Conservation (phyloP, 1,140 invertebrate genomes). For the Macrobrachium rosenbergii region DNA sequence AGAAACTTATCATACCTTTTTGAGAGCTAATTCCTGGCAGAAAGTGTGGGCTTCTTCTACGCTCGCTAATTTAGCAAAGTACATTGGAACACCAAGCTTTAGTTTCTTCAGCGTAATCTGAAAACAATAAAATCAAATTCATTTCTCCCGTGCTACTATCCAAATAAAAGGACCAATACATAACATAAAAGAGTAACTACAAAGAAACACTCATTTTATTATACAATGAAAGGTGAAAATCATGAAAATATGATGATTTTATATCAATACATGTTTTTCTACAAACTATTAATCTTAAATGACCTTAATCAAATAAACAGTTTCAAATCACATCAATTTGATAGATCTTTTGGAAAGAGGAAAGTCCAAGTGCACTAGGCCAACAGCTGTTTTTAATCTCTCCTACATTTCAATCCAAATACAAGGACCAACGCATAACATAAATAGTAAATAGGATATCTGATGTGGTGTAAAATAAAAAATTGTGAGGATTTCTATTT, state of each 20-base stretch:
- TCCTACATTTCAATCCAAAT: not conserved
- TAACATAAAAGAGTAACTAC: not conserved
- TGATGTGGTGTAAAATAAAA: no score
- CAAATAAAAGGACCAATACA: conserved; percentile 4
- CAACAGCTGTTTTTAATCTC: not conserved
- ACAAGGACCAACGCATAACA: not conserved
- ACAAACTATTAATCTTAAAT: no score
- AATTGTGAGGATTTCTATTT: no score
- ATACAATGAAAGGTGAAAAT: no score
- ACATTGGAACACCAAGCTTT: conserved; percentile 46
- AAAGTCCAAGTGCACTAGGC: not conserved
- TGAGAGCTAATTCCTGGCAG: conserved; percentile 76
- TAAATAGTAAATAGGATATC: no score
- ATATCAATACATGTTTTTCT: no score
- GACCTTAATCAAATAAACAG: no score
- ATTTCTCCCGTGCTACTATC: not conserved
- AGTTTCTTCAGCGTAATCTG: conserved; percentile 64
- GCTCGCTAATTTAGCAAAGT: conserved; percentile 58
- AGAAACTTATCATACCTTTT: conserved; percentile 67
- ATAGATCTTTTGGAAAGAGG: no score
- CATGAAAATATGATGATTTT: not conserved
- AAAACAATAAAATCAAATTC: not conserved
- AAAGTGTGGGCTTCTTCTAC: conserved; percentile 55
- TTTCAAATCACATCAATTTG: no score
- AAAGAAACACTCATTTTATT: not conserved